phyloP scores from a whole-genome alignment of 2,113 vertebrate species.

The Nycticebus coucang region DNA sequence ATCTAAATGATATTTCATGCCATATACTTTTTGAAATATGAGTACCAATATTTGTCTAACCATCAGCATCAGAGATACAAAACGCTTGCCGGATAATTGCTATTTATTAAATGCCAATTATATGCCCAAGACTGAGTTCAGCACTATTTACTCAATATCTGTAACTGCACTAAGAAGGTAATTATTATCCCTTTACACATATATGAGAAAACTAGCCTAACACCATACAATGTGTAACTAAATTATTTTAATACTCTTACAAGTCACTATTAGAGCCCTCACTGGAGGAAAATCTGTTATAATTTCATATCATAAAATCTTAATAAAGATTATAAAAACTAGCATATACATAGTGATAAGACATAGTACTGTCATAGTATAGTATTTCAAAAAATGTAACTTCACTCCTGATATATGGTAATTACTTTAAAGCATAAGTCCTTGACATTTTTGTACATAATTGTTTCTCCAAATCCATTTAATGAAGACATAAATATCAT shows the following conservation, averaged over 20 bases:
- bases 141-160: background rate
- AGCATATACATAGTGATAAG: background rate
- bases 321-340: constrained; percentile 42
- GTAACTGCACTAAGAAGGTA: background rate
- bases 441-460: background rate
- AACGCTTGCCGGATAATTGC: constrained; percentile 62
- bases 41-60: background rate
- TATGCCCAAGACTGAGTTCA: background rate
- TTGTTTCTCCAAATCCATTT: constrained; percentile 43
- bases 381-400: background rate
- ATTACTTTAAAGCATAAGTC: constrained; percentile 11
- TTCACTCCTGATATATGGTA: background rate
- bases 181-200: constrained; percentile 31
- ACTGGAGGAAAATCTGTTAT: constrained; percentile 1
- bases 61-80: constrained; percentile 26
- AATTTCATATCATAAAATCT: background rate
- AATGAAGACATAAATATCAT: background rate
- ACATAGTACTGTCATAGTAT: background rate
- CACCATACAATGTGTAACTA: background rate
- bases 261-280: constrained; percentile 33
- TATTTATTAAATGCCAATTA: constrained; percentile 7
- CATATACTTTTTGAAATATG: constrained; percentile 47
- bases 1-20: background rate
- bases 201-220: background rate
- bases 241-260: background rate